Conservation (phyloP, 2,797 vertebrate species). For the Mico argentatus region DNA sequence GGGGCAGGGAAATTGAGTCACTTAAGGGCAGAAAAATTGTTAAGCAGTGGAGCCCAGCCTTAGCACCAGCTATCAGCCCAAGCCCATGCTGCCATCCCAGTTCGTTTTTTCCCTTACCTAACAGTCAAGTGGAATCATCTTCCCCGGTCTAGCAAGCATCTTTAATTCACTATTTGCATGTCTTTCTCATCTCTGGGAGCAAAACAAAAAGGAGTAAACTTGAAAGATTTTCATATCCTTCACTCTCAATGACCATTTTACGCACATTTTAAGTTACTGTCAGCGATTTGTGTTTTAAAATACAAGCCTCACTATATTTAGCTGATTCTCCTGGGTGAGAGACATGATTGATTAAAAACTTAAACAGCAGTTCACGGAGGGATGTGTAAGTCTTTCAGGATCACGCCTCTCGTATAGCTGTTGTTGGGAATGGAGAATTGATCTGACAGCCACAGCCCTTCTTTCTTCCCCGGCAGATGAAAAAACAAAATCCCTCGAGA, state of each 20-base stretch:
- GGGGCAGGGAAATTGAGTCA: background rate
- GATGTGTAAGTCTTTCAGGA: background rate
- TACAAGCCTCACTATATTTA: background rate
- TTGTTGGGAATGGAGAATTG: background rate
- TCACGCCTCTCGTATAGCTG: rapidly evolving
- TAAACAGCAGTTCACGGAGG: background rate
- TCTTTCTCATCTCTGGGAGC: background rate
- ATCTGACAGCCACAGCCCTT: background rate
- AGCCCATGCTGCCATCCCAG: rapidly evolving
- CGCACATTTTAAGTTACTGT: background rate
- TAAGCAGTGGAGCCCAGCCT: rapidly evolving
- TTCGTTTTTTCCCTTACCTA: background rate
- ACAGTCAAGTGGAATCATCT: rapidly evolving
- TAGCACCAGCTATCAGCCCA: background rate
- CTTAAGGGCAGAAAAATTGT: background rate
- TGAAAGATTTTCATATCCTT: background rate
- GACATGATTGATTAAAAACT: background rate
- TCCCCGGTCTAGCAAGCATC: background rate
- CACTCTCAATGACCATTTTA: background rate
- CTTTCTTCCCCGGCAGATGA: background rate
- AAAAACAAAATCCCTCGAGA: background rate
- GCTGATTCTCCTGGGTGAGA: background rate
- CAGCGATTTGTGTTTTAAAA: rapidly evolving
- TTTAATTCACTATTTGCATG: background rate
- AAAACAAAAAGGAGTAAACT: background rate